Base-by-base conservation (phyloP, 2,888 invertebrate genomes). In the Ceramica pisi region DNA sequence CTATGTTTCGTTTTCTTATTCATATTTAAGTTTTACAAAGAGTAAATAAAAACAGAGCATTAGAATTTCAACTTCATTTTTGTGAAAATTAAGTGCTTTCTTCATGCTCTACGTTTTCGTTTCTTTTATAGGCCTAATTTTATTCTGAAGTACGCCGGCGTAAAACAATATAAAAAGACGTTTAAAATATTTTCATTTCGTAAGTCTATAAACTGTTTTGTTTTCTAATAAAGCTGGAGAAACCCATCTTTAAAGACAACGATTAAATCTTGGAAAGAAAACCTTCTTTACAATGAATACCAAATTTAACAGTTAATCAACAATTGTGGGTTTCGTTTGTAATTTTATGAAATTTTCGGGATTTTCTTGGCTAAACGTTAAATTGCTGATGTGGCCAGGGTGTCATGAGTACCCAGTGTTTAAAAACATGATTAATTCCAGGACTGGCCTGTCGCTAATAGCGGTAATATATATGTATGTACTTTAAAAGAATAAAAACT, bases 141-240 rank as follows among this genome's bases (percentile, higher is more conserved):
- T 21, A 62, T 59, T 35, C 26, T 31, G 7, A 67, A 61, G 55
- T 56, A 46, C 26, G 44, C 10, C 48, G 9, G 14, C 26, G 1
- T 61, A 51, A 66, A 62, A 57, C n/a, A 51, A 63, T 50, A 74
- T 62, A 63, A 59, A 51, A 61, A 0, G 21, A n/a, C 38, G 46
- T 78, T 69, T 69, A 78, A 31, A 46, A 12, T 9, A 51, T 62
- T 70, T 6, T 61, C 50, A 61, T 56, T 75, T 62, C 10, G 67
- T 61, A 59, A 61, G 48, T 57, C 21, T 26, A 68, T 57, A 64
- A 51, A 66, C 16, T 46, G 16, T 46, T 44, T 44, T 38, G 6
- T 66, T 68, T 63, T 60, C 21, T 73, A 57, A 67, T 71, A 71
- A 67, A 50, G 12, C 14, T 21, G 14, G 31, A 23, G 38, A 50